These are phyloP conservation scores for Drosophila serrata DNA, from an alignment of 1,140 invertebrate species.

Conservation along the genomic window DNA sequence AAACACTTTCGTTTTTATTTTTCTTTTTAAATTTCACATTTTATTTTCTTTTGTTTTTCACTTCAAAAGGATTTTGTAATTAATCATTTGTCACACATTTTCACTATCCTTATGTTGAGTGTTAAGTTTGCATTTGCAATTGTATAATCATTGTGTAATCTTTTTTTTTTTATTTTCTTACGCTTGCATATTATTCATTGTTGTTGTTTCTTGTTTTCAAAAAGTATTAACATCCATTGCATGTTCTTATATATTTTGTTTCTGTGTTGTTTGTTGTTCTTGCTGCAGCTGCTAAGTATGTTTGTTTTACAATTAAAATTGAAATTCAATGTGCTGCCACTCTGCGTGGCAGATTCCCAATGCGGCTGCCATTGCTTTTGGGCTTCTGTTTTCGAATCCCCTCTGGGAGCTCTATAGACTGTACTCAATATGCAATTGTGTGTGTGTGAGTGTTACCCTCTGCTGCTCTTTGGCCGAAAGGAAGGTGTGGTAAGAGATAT, in stretches of 20 bases:
- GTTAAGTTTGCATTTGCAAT: conserved; percentile 78
- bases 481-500: conserved; percentile 51
- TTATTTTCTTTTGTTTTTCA: conserved; percentile 81
- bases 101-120: conserved; percentile 79
- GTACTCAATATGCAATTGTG: conserved; percentile 28
- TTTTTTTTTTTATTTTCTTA: conserved; percentile 47
- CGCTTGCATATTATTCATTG: conserved; percentile 52
- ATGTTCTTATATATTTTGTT: conserved; percentile 54
- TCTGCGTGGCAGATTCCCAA: conserved; percentile 27
- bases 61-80: conserved; percentile 83
- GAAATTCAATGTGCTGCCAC: conserved; percentile 61
- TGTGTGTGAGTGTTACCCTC: conserved; percentile 21
- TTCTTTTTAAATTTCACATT: conserved; percentile 75
- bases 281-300: conserved; percentile 76
- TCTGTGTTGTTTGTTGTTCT: conserved; percentile 44
- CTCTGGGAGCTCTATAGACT: conserved; percentile 3
- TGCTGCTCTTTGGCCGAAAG: conserved; percentile 56
- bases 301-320: conserved; percentile 74
- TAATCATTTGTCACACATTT: conserved; percentile 80
- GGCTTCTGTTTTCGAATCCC: conserved; percentile 23
- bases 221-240: conserved; percentile 80
- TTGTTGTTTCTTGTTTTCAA: conserved; percentile 62
- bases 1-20: not conserved
- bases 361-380: conserved; percentile 60
- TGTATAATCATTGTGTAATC: conserved; percentile 72